These are phyloP conservation scores for Pelobates cultripes DNA, from an alignment of 2,797 vertebrate genomes.

Conservation along the genomic window DNA sequence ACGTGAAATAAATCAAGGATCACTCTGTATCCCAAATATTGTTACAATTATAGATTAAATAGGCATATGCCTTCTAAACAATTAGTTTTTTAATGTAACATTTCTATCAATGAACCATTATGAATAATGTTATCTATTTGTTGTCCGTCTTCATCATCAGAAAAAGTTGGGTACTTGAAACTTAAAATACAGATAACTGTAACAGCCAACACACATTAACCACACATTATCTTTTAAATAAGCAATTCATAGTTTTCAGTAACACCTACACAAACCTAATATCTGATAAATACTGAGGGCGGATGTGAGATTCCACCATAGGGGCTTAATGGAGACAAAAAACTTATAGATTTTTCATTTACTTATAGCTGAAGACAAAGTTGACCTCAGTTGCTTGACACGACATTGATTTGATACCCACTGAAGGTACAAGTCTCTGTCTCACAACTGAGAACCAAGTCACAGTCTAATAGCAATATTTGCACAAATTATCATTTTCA, in stretches of 20 bases:
- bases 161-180: not conserved
- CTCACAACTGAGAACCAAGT: too few species aligned
- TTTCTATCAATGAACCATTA: not conserved
- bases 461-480: too few species aligned
- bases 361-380: too few species aligned
- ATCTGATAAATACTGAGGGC: constrained; percentile 49
- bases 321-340: not conserved
- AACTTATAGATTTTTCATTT: too few species aligned
- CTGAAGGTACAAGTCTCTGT: too few species aligned
- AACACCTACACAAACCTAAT: constrained; percentile 48
- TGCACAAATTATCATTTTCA: too few species aligned
- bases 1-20: too few species aligned
- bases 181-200: constrained; percentile 17
- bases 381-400: too few species aligned
- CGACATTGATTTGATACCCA: too few species aligned
- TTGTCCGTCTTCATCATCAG: constrained; percentile 17
- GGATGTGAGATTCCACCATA: constrained; percentile 40
- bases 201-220: constrained; percentile 1
- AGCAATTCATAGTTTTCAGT: not conserved
- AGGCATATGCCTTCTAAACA: not conserved
- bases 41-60: not conserved
- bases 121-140: not conserved
- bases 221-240: constrained; percentile 20
- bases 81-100: too few species aligned
- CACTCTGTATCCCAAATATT: too few species aligned